Percentiles rank a stretch among this genome's conserved stretches.
Conservation (phyloP, 1,140 invertebrate genomes). For the Panulirus ornatus region DNA sequence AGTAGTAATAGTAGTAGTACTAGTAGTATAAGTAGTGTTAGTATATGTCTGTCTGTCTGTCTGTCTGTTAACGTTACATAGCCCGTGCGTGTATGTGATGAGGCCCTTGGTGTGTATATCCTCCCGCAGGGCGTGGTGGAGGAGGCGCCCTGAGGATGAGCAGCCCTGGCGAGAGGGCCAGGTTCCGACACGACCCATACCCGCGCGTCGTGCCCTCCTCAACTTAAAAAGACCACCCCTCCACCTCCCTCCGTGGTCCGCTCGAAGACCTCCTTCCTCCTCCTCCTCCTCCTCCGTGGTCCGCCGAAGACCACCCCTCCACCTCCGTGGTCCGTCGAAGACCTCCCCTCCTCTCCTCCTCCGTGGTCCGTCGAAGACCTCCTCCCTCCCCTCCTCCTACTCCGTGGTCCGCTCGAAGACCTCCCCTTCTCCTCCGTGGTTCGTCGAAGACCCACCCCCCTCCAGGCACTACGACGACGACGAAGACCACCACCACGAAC, state of each 20-base stretch:
- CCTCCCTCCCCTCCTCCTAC: background rate
- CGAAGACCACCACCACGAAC: background rate
- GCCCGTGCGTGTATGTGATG: too few species aligned
- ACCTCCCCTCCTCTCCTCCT: background rate
- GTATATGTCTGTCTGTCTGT: too few species aligned
- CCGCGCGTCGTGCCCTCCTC: slow-evolving; percentile 58
- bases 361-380: too few species aligned
- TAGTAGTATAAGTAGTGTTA: too few species aligned
- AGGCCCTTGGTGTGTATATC: too few species aligned
- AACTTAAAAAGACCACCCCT: slow-evolving; percentile 37
- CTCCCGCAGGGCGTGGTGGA: slow-evolving; percentile 52
- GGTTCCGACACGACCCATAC: slow-evolving; percentile 74
- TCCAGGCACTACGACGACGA: background rate
- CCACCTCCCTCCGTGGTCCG: background rate
- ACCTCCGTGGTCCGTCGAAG: background rate
- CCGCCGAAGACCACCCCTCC: background rate
- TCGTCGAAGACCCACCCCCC: background rate
- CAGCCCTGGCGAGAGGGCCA: slow-evolving; percentile 58
- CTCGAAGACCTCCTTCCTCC: background rate
- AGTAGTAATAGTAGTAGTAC: too few species aligned
- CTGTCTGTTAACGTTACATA: too few species aligned
- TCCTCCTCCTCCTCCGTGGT: background rate
- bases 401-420: background rate
- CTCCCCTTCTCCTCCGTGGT: background rate
- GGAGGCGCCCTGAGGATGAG: slow-evolving; percentile 71